Evolutionary conservation across 2,888 invertebrate genomes (phyloP).

Genomic region (Eupithecia insigniata): DNA sequence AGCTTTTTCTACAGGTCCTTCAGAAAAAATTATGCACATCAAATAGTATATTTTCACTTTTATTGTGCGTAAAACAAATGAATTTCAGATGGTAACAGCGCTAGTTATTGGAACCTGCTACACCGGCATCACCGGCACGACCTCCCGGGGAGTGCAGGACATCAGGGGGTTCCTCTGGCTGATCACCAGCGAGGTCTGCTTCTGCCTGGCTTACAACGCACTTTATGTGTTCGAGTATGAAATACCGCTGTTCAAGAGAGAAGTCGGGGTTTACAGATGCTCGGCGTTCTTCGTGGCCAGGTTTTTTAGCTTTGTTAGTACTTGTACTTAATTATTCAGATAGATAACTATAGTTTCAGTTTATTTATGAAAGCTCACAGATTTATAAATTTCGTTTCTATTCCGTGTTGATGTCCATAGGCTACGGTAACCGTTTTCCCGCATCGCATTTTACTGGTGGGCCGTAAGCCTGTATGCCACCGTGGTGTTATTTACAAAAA

Average conservation of each 20-base stretch:
- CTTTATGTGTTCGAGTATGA: slow-evolving; percentile 74
- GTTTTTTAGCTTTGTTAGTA: slow-evolving; percentile 69
- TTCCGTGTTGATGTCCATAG: too few species aligned
- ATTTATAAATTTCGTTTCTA: neutral
- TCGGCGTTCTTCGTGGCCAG: slow-evolving; percentile 73
- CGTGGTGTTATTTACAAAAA: too few species aligned
- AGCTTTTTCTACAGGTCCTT: too few species aligned
- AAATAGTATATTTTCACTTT: neutral
- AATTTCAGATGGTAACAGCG: slow-evolving; percentile 67
- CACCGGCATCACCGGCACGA: slow-evolving; percentile 69
- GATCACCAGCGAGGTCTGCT: slow-evolving; percentile 78
- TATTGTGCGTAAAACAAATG: neutral
- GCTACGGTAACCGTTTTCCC: too few species aligned
- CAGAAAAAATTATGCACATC: too few species aligned
- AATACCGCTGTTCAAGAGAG: slow-evolving; percentile 72
- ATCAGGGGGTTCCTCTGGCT: slow-evolving; percentile 79
- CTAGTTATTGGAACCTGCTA: slow-evolving; percentile 73
- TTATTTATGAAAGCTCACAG: neutral
- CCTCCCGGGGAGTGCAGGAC: slow-evolving; percentile 78
- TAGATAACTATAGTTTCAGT: too few species aligned
- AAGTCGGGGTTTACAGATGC: slow-evolving; percentile 72
- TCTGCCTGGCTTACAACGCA: slow-evolving; percentile 75
- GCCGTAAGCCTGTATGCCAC: too few species aligned
- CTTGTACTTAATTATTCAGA: neutral
- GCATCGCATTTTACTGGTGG: too few species aligned